Base-by-base conservation (phyloP, 2,797 vertebrate genomes). In the Crax fasciolata region DNA sequence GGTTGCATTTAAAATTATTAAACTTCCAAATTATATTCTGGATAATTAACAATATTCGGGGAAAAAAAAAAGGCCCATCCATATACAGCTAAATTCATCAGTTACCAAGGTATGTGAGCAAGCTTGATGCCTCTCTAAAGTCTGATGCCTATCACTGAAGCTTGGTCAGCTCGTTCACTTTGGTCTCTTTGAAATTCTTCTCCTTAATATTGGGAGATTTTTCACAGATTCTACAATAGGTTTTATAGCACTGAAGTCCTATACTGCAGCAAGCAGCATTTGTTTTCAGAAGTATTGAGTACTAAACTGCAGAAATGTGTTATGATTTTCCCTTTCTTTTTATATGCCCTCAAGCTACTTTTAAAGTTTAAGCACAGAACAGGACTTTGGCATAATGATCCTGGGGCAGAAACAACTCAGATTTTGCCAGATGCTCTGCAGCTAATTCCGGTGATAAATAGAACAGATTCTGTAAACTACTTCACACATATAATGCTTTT, bases 371-470 rank as follows among this genome's bases (percentile, higher is more conserved):
- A 84, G 68, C 61, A 87, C 46, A 88, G 30, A 87, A 93, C 10
- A 82, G n/a, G 72, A 72, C 82, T 93, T 85, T 38, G 78, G 76
- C 68, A 84, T 65, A 87, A 86, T 88, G 87, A 94, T 85, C 76
- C 44, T 71, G 79, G 12, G 44, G 41, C 28, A 95, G 83, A 93
- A 93, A 72, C 30, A 94, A 88, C 72, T 97, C 87, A 84, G 44
- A 91, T 59, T 89, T 92, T 90, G 66, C 83, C 77, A 79, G 95
- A 84, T 81, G 32, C 52, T 97, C 82, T 55, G 78, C 59, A 70
- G 88, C 73, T 82, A 87, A 24, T 95, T 95, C 51, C 74, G 70
- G 23, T 97, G 96, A 97, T 87, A 97, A 97, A 97, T 95, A 92
- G 84, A 93, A 93, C 41, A 84, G 67, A 73, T 88, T 86, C 73